Base-by-base conservation (phyloP, 2,797 vertebrate species). In the Sciurus vulgaris region DNA sequence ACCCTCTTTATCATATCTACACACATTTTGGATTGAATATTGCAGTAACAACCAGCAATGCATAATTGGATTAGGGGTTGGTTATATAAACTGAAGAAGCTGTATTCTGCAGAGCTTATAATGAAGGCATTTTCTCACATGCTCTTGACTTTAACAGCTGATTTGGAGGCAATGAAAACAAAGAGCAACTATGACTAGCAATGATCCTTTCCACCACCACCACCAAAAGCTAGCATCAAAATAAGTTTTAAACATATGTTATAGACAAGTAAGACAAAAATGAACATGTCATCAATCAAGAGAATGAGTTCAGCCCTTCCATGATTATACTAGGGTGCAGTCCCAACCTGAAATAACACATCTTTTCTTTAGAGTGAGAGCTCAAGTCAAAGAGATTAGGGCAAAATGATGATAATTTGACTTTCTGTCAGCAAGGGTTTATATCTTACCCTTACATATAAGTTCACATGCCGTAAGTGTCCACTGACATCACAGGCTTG, bases 201-300 rank as follows among this genome's bases (percentile, higher is more conserved):
- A 35, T 81, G 49, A 59, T 17, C 44, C 3, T 67, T 30, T 2
- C 15, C 14, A 22, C 4, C 20, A 3, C 22, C 35, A 4, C 4
- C 20, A 3, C 18, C 35, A 3, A 51, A 89, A 94, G 20, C 30
- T 54, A 65, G 47, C 54, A 65, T 96, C 41, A 77, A 51, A 93
- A 22, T 38, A 78, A 96, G n/a, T 83, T 94, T 76, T 87, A 94
- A 93, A 65, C 35, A 95, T 88, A 82, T 73, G 22, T 44, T 61
- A 91, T 44, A 3, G 24, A 65, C 14, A 94, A 94, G 22, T 33
- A 87, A 93, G 49, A 84, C 4, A 41, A 94, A 90, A 79, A 17
- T 33, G 83, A 82, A 56, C n/a, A 65, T 9, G 6, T 2, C 54
- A 12, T 74, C 73, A 93, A 18, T 63, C 49, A 91, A 86, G 49